A percentile compares a stretch with the other conserved stretches of the same genome.
These are phyloP conservation scores for Larimichthys polyactis DNA, from an alignment of 2,113 vertebrate genomes.

Conservation along the genomic window DNA sequence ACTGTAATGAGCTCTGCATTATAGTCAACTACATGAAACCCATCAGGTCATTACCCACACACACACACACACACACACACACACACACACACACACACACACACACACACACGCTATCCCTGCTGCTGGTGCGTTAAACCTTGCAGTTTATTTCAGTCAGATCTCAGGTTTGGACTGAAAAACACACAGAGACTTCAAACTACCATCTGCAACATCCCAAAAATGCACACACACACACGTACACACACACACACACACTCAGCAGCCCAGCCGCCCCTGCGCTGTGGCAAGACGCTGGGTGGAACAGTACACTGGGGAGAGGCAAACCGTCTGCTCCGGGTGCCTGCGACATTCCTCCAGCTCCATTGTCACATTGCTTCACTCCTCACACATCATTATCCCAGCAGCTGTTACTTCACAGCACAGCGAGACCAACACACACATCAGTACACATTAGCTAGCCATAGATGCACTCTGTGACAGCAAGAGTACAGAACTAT, in stretches of 20 bases:
- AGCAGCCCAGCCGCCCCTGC: background rate
- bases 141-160: conserved; percentile 14
- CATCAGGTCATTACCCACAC: conserved; percentile 34
- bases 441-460: conserved; percentile 39
- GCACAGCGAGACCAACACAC: conserved; percentile 31
- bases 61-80: conserved; percentile 16
- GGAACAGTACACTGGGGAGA: conserved; percentile 52
- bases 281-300: conserved; percentile 13
- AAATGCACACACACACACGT: background rate
- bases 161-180: conserved; percentile 24
- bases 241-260: background rate
- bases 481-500: background rate
- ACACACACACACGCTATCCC: conserved; percentile 5
- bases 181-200: conserved; percentile 36
- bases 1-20: conserved; percentile 60
- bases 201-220: conserved; percentile 40
- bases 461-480: background rate
- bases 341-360: conserved; percentile 64
- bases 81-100: background rate
- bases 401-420: conserved; percentile 69
- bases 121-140: background rate
- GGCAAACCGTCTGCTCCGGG: conserved; percentile 50
- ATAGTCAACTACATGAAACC: conserved; percentile 19
- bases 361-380: conserved; percentile 68
- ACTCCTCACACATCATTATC: conserved; percentile 70